Evolutionary conservation across 2,888 invertebrate genomes (phyloP), one percentile per base, ranked within the genome.

Genomic region (Saturnia japonica): DNA sequence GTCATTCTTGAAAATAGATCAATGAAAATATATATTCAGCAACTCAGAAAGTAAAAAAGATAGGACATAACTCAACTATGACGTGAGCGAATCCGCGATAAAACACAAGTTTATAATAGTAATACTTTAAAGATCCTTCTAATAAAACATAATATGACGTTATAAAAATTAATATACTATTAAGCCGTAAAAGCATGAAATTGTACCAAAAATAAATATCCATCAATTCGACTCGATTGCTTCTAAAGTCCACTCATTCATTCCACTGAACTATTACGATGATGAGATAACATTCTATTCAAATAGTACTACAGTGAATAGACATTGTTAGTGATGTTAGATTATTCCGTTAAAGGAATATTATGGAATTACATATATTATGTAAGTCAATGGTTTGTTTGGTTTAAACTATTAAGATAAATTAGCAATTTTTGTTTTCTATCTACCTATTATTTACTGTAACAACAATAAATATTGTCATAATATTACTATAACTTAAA

Each of bases 191-290:
- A 25, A n/a, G n/a, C 16, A 34, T n/a, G 47, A 11, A 22, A 28
- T 34, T 47, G n/a, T 25, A 16, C 34, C 34, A 45, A 69, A 62
- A 25, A 62, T 19, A 28, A 12, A 14, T 68, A 28, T 60, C 25
- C 45, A 45, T 28, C 43, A 40, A n/a, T 62, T 67, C 14, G 74
- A 71, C 14, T 62, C 69, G 28, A 69, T 62, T 69, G 69, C 43
- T 62, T 69, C 43, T 28, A 62, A 54, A 68, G 51, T 45, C 60
- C 43, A 43, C 22, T 19, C 19, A 54, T 40, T 28, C 43, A 28
- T 28, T 42, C 14, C 25, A 25, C 19, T 28, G 57, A 25, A 43
- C 16, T 62, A 25, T 60, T 43, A 45, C 62, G 28, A 69, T 43
- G 45, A 19, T 25, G 28, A 69, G 60, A 69, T n/a, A 69, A 45